Evolutionary conservation across 2,113 vertebrate species (phyloP), one percentile per base, ranked within the genome.

Genomic region (Gopherus evgoodei): DNA sequence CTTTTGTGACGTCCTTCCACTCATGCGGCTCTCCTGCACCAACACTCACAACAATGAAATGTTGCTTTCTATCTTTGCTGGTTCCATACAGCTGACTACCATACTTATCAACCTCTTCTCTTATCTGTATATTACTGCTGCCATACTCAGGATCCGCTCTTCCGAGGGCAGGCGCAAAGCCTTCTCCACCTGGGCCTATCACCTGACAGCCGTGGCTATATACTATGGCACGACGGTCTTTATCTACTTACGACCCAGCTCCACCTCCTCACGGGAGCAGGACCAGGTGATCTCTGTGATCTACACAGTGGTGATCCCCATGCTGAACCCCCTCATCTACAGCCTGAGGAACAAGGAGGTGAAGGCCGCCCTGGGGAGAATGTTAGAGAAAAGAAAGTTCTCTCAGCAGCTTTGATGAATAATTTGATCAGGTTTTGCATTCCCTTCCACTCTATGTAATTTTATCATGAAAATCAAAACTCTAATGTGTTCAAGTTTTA

Each of bases 131-230:
- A 93, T 97, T 54, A 69, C 97, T n/a, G 85, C 31, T 21, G 89
- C 59, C 25, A 94, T 97, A 42, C 65, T 93, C 47, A 91, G n/a
- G n/a, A 97, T 96, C 88, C 83, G 22, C 42, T 95, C 95, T 85
- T 84, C 31, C 24, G 83, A 89, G 49, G 95, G 96, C 9, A 80
- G 38, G 84, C 92, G 47, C 86, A 98, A 98, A 95, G 95, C 95
- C 44, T 96, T 97, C 89, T 97, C 97, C 35, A 97, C 95, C 5
- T 97, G 96, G 11, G n/a, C 92, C 52, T 96, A 96, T 24, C 97
- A 98, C 62, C 81, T 98, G 62, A 95, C 79, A 19, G 95, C 95
- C 22, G 96, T 97, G 11, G 72, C 91, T 87, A 56, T 97, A 8
- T 97, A 97, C 85, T 97, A 94, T 50, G 93, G 96, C 25, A 95